A percentile compares a stretch with the other conserved stretches of the same genome.
phyloP scores from a whole-genome alignment of 2,113 vertebrate genomes.

The Aldabrachelys gigantea region DNA sequence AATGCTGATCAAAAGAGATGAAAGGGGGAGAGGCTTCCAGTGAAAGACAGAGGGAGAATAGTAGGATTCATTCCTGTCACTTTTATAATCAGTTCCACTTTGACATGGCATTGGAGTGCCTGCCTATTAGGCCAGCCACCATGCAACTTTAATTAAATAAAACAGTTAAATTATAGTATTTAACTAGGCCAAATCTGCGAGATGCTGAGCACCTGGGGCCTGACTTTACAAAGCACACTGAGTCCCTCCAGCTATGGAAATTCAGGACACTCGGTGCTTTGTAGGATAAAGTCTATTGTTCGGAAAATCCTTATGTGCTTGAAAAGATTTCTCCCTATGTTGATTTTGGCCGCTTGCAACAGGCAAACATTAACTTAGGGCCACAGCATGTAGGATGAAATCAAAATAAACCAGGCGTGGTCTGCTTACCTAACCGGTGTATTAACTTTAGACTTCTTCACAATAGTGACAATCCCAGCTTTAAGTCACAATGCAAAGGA shows the following conservation, averaged over 20 bases:
- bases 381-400: neutral
- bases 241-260: neutral
- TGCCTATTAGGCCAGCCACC: neutral
- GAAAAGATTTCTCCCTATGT: neutral
- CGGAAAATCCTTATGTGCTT: neutral
- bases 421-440: neutral
- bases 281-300: neutral
- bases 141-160: neutral
- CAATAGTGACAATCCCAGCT: neutral
- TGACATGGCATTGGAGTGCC: neutral
- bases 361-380: neutral
- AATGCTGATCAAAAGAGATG: constrained; percentile 5
- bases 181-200: neutral
- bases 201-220: neutral
- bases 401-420: neutral
- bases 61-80: neutral
- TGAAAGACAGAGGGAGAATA: neutral
- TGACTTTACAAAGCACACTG: neutral
- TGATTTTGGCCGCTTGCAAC: neutral
- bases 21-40: neutral
- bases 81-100: fast-evolving
- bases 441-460: neutral
- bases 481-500: neutral
- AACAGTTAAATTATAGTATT: neutral
- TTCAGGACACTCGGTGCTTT: neutral